Conservation (phyloP, 2,888 invertebrate genomes). For the Torymus tubicola region DNA sequence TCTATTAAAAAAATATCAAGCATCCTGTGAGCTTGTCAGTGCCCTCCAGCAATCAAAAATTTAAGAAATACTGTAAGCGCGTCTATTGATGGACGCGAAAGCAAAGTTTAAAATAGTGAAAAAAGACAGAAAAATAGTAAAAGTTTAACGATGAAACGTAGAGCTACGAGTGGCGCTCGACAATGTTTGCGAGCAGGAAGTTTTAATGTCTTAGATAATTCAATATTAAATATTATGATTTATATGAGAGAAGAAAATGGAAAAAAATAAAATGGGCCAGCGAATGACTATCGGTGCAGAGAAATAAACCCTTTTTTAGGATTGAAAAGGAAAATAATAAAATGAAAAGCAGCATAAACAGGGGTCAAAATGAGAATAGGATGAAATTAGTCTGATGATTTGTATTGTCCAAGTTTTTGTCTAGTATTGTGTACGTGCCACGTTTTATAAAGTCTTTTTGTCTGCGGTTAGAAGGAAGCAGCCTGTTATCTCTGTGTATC, state of each 20-base stretch:
- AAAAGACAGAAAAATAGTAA: constrained; percentile 59
- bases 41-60: constrained; percentile 59
- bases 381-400: constrained; percentile 72
- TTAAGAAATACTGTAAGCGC: constrained; percentile 53
- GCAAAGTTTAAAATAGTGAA: constrained; percentile 56
- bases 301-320: constrained; percentile 57
- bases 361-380: constrained; percentile 49
- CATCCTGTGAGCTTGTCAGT: constrained; percentile 58
- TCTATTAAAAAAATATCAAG: constrained; percentile 59
- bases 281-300: constrained; percentile 68
- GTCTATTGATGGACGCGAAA: constrained; percentile 44
- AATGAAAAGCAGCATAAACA: constrained; percentile 54
- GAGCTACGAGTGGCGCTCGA: constrained; percentile 65
- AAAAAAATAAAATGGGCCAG: constrained; percentile 65
- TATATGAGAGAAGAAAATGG: constrained; percentile 60
- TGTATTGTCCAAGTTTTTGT: constrained; percentile 75
- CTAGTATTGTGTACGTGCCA: constrained; percentile 75
- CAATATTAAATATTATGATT: constrained; percentile 72
- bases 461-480: constrained; percentile 69
- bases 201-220: constrained; percentile 75
- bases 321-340: constrained; percentile 47
- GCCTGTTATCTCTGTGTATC: constrained; percentile 75
- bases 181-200: constrained; percentile 69
- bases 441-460: constrained; percentile 74
- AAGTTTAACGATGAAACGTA: constrained; percentile 55